Evolutionary conservation across 2,113 vertebrate genomes (phyloP).

Genomic region (Siphamia tubifer): DNA sequence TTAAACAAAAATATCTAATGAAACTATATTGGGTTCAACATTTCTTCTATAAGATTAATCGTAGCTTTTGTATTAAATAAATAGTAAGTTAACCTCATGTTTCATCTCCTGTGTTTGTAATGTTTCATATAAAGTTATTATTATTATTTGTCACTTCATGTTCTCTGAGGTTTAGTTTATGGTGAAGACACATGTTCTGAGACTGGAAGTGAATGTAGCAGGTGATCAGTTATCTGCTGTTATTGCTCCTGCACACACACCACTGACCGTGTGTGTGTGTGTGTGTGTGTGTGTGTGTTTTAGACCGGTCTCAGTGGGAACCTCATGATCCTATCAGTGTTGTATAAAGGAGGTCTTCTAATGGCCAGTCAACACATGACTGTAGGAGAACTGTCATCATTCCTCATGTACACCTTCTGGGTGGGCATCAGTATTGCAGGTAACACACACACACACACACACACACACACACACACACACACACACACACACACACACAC

Average conservation of each 20-base stretch:
- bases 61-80: too few relatives aligned
- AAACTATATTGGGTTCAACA: too few relatives aligned
- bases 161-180: neutral
- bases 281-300: neutral
- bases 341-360: conserved; percentile 95
- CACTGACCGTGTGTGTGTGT: neutral
- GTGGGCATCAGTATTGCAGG: conserved; percentile 96
- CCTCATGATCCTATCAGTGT: conserved; percentile 91
- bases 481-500: too few relatives aligned
- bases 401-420: conserved; percentile 98
- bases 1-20: too few relatives aligned
- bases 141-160: neutral
- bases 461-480: too few relatives aligned
- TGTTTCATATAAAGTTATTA: neutral
- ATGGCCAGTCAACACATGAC: conserved; percentile 93
- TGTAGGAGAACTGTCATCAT: conserved; percentile 94
- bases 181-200: neutral
- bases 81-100: too few relatives aligned
- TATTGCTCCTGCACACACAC: too few relatives aligned
- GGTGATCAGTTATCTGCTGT: too few relatives aligned
- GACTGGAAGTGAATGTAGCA: too few relatives aligned
- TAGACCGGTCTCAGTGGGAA: conserved; percentile 95
- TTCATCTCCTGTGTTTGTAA: too few relatives aligned
- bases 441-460: conserved; percentile 50
- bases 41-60: too few relatives aligned